Evolutionary conservation across 1,140 invertebrate genomes (phyloP).

Genomic region (Sycobia sp.): DNA sequence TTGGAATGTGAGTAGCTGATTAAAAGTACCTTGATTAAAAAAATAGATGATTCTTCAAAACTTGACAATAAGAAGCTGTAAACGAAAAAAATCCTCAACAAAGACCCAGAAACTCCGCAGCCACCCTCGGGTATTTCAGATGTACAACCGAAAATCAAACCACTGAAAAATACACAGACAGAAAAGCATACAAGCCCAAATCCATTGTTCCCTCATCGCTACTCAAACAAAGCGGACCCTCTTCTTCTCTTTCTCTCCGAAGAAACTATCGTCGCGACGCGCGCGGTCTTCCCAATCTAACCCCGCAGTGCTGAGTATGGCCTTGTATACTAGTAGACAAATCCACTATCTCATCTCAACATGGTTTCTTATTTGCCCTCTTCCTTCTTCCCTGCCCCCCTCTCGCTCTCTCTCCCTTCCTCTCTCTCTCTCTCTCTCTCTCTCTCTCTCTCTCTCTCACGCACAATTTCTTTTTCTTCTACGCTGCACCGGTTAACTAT

Average conservation of each 20-base stretch:
- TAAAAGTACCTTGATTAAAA: background rate
- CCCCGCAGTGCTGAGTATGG: no score
- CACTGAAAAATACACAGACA: constrained; percentile 9
- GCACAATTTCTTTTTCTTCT: no score
- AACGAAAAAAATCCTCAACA: background rate
- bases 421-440: constrained; percentile 1
- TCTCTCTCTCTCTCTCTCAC: no score
- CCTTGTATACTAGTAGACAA: no score
- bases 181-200: background rate
- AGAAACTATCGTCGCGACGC: constrained; percentile 9
- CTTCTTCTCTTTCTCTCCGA: no score
- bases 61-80: background rate
- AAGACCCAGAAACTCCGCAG: background rate
- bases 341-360: background rate
- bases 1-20: background rate
- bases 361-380: background rate
- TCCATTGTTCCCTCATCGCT: constrained; percentile 2
- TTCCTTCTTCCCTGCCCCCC: background rate
- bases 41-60: background rate
- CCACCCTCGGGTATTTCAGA: background rate
- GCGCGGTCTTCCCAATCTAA: no score
- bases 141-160: constrained; percentile 1
- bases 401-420: no score
- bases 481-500: background rate
- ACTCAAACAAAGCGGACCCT: constrained; percentile 3